Evolutionary conservation across 2,888 invertebrate species (phyloP).

Genomic region (Protodeltote pygarga): DNA sequence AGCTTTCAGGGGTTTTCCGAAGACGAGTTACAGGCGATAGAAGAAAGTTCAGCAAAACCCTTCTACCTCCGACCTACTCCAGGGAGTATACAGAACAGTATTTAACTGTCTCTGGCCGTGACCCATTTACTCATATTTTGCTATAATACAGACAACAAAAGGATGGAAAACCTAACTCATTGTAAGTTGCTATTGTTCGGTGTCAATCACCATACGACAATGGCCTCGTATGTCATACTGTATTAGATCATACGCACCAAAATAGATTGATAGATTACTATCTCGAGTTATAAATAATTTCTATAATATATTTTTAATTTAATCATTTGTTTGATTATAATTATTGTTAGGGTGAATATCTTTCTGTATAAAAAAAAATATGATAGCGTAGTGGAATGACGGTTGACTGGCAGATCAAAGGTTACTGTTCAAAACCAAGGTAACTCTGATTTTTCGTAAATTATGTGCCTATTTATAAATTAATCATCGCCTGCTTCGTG

Average conservation of each 20-base stretch:
- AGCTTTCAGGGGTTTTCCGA: too few species aligned
- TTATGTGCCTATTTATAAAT: too few species aligned
- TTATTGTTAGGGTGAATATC: slow-evolving; percentile 2
- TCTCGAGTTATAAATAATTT: slow-evolving; percentile 38
- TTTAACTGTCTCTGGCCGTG: slow-evolving; percentile 23
- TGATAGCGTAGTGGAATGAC: too few species aligned
- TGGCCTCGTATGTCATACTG: slow-evolving; percentile 55
- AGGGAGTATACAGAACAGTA: too few species aligned
- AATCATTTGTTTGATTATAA: slow-evolving; percentile 17
- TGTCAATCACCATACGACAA: slow-evolving; percentile 46
- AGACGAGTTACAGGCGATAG: too few species aligned
- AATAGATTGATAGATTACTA: slow-evolving; percentile 44
- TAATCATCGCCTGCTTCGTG: too few species aligned
- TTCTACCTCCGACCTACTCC: too few species aligned
- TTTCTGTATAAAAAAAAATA: too few species aligned
- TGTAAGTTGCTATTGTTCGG: slow-evolving; percentile 26
- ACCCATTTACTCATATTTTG: slow-evolving; percentile 17
- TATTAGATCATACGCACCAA: slow-evolving; percentile 50
- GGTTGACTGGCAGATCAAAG: too few species aligned
- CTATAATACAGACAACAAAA: slow-evolving; percentile 15
- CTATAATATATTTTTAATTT: slow-evolving; percentile 50
- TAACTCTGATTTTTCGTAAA: too few species aligned
- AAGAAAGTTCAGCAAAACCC: too few species aligned
- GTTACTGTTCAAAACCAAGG: too few species aligned
- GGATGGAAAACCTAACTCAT: slow-evolving; percentile 7